Percentiles rank a stretch among this genome's conserved stretches.
phyloP scores from a whole-genome alignment of 2,888 invertebrate genomes.

The Dorcus parallelipipedus region DNA sequence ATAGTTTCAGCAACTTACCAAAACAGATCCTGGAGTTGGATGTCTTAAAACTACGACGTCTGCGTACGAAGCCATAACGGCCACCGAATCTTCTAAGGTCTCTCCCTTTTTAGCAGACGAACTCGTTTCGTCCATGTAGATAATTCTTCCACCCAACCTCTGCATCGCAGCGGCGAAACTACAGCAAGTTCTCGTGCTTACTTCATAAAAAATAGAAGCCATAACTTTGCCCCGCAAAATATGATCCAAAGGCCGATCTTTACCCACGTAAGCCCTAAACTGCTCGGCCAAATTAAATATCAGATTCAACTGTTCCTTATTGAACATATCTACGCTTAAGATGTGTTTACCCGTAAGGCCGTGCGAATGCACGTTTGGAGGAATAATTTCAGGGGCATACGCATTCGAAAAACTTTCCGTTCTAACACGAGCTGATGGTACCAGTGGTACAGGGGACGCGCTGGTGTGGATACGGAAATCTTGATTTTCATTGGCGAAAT shows the following conservation, averaged over 20 bases:
- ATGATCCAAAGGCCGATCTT: conserved; percentile 80
- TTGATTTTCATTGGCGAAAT: conserved; percentile 54
- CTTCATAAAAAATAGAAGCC: conserved; percentile 97
- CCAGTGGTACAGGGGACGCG: conserved; percentile 36
- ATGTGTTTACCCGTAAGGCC: conserved; percentile 73
- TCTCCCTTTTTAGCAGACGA: conserved; percentile 98
- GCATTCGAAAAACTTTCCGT: conserved; percentile 36
- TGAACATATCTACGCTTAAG: conserved; percentile 81
- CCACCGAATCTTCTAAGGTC: conserved; percentile 83
- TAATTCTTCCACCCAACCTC: conserved; percentile 88
- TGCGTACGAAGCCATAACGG: conserved; percentile 86
- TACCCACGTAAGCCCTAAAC: conserved; percentile 76
- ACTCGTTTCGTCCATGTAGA: conserved; percentile 83
- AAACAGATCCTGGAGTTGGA: conserved; percentile 87
- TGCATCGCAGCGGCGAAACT: conserved; percentile 98
- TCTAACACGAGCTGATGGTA: conserved; percentile 24
- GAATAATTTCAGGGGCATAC: conserved; percentile 35
- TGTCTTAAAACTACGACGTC: conserved; percentile 94
- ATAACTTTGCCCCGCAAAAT: conserved; percentile 89
- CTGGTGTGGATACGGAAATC: conserved; percentile 10
- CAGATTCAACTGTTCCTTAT: conserved; percentile 84
- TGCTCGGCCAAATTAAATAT: conserved; percentile 92
- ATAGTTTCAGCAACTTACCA: conserved; percentile 56
- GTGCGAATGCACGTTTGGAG: conserved; percentile 42
- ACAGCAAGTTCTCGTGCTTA: conserved; percentile 92